Conservation (phyloP, 2,888 invertebrate species). For the Carpatolechia fugitivella region DNA sequence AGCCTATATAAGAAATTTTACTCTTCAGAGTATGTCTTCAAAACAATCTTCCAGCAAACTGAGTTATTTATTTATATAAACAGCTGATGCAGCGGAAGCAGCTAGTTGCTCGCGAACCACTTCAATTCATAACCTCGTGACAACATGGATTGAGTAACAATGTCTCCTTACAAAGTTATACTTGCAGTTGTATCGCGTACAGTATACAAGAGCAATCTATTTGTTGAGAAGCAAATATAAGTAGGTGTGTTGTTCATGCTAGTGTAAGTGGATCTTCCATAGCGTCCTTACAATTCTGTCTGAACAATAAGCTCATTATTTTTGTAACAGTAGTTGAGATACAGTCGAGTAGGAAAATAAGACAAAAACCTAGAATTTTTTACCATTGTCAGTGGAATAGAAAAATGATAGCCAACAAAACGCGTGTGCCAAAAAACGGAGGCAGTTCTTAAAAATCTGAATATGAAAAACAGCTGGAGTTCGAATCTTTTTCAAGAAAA, state of each 20-base stretch:
- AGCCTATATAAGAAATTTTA: too few relatives aligned
- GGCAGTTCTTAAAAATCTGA: too few relatives aligned
- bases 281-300: conserved; percentile 25
- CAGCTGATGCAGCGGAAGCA: conserved; percentile 71
- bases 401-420: too few relatives aligned
- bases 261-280: conserved; percentile 40
- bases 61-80: conserved; percentile 32
- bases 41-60: background rate
- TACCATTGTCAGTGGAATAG: too few relatives aligned
- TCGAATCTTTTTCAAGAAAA: too few relatives aligned
- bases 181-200: conserved; percentile 16
- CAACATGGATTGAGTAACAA: conserved; percentile 74
- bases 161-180: conserved; percentile 55
- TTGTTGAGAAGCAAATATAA: conserved; percentile 27
- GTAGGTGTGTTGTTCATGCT: conserved; percentile 36
- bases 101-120: conserved; percentile 77
- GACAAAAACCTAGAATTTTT: too few relatives aligned
- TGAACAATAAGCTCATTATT: conserved; percentile 2
- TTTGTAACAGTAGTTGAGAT: background rate
- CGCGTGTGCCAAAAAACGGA: too few relatives aligned
- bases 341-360: too few relatives aligned
- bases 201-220: conserved; percentile 1
- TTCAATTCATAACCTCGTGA: conserved; percentile 75
- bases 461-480: too few relatives aligned
- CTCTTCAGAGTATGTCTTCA: background rate